These are phyloP conservation scores for Lomographa bimaculata DNA, from an alignment of 2,888 invertebrate genomes.

Conservation along the genomic window DNA sequence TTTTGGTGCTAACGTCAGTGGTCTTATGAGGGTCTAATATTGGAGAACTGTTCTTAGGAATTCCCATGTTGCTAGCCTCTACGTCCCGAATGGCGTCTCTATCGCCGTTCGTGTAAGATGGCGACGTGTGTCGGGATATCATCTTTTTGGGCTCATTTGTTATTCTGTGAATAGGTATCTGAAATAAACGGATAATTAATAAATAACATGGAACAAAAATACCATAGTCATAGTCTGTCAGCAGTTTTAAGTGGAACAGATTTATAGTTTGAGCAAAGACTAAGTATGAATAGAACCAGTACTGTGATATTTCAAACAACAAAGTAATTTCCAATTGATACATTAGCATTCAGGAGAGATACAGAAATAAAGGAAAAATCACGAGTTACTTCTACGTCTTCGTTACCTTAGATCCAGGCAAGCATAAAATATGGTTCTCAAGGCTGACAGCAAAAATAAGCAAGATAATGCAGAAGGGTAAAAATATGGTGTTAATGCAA, in stretches of 20 bases:
- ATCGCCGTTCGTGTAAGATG: conserved; percentile 75
- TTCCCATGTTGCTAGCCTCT: conserved; percentile 58
- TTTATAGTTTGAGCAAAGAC: too few relatives aligned
- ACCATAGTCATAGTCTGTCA: too few relatives aligned
- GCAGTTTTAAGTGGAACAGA: too few relatives aligned
- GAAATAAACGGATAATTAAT: conserved; percentile 36
- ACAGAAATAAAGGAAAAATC: too few relatives aligned
- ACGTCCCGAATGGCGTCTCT: conserved; percentile 48
- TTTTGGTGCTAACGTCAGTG: conserved; percentile 68
- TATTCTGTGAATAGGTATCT: conserved; percentile 76
- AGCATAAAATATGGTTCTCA: conserved; percentile 3
- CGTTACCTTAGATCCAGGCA: conserved; percentile 7
- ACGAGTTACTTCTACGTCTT: too few relatives aligned
- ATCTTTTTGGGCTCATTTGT: conserved; percentile 76
- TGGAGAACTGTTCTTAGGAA: conserved; percentile 76
- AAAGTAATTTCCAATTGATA: too few relatives aligned
- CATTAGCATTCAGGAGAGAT: too few relatives aligned
- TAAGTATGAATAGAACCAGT: too few relatives aligned
- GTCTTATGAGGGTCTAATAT: conserved; percentile 76
- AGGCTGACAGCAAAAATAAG: not conserved
- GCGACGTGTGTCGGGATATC: conserved; percentile 77
- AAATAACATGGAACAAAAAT: too few relatives aligned
- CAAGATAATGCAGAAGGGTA: not conserved
- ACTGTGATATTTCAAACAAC: too few relatives aligned
- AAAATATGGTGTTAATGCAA: too few relatives aligned